Evolutionary conservation across 2,797 vertebrate species (phyloP).

Genomic region (Hafferia zeledoni): DNA sequence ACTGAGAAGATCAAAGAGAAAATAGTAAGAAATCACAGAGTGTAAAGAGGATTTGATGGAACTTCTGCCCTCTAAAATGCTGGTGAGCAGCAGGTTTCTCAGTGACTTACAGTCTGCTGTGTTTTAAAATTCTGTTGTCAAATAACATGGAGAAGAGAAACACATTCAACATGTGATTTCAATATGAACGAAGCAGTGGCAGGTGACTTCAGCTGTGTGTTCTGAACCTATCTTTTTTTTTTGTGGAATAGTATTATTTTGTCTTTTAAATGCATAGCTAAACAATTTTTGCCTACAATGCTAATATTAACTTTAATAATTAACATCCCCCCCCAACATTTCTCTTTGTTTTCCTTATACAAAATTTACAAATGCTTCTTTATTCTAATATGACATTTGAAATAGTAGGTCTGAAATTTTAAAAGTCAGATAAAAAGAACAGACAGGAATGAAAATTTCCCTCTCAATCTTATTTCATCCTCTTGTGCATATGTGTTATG

Average conservation of each 20-base stretch:
- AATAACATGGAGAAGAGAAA: neutral
- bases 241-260: neutral
- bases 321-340: neutral
- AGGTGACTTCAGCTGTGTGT: neutral
- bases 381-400: neutral
- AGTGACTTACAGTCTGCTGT: neutral
- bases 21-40: neutral
- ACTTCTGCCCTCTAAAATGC: neutral
- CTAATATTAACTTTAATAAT: neutral
- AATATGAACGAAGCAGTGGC: neutral
- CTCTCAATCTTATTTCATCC: neutral
- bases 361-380: neutral
- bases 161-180: neutral
- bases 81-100: neutral
- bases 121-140: neutral
- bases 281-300: neutral
- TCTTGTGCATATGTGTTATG: neutral
- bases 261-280: neutral
- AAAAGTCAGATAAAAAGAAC: neutral
- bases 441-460: neutral
- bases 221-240: neutral
- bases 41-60: neutral
- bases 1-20: neutral
- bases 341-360: neutral
- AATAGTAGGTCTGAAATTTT: neutral